Evolutionary conservation across 2,888 invertebrate genomes (phyloP).

Genomic region (Tupiocoris notatus): DNA sequence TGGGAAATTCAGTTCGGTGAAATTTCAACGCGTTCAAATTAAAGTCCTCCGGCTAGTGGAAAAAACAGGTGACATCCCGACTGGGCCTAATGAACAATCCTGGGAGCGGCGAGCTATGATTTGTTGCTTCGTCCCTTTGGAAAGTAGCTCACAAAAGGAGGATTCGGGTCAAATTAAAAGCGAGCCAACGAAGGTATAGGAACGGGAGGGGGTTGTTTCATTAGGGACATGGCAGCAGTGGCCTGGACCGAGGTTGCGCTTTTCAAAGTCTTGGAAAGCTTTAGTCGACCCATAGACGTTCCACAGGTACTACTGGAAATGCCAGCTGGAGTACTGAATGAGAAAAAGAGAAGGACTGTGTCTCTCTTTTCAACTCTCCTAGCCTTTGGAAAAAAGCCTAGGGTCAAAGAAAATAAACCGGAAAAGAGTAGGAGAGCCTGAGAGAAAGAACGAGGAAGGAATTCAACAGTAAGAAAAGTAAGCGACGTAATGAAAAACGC

Average conservation of each 20-base stretch:
- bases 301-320: neutral
- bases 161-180: neutral
- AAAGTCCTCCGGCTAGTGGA: neutral
- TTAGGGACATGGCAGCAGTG: neutral
- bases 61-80: neutral
- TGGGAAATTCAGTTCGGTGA: neutral
- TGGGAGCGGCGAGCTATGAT: neutral
- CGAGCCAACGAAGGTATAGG: neutral
- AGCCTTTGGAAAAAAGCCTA: neutral
- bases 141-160: slow-evolving; percentile 14
- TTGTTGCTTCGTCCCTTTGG: neutral
- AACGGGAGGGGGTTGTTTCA: neutral
- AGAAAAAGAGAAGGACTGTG: neutral
- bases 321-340: neutral
- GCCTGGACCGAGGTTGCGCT: neutral
- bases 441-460: neutral
- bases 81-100: neutral
- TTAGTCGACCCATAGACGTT: neutral
- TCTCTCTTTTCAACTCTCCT: neutral
- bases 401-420: neutral
- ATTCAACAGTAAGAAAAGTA: neutral
- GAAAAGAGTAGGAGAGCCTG: too few species aligned
- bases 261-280: neutral
- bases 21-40: neutral
- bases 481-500: neutral